These are phyloP conservation scores for Suricata suricatta DNA, from an alignment of 2,113 vertebrate genomes.

Conservation along the genomic window DNA sequence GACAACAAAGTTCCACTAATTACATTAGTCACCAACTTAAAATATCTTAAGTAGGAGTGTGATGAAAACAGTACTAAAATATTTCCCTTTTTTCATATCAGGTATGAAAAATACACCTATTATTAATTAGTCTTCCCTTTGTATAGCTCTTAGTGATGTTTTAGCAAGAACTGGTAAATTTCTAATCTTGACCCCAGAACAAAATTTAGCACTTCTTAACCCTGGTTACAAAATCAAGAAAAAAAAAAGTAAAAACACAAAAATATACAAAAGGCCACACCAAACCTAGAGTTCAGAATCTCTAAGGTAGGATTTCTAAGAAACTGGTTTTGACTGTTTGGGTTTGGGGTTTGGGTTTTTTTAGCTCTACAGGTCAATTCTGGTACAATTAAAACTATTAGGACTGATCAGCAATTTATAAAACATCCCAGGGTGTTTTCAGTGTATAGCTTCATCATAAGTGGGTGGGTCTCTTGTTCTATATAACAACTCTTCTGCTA, in stretches of 20 bases:
- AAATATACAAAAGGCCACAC: not conserved
- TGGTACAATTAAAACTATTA: not conserved
- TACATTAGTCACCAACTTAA: not conserved
- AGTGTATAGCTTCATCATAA: not conserved
- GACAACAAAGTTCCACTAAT: not conserved
- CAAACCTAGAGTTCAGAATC: not conserved
- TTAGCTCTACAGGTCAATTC: not conserved
- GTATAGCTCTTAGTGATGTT: not conserved
- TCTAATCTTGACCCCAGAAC: not conserved
- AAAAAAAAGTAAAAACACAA: not conserved
- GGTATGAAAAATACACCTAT: not conserved
- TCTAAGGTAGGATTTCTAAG: not conserved
- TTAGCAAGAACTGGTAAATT: not conserved
- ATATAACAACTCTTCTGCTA: not conserved
- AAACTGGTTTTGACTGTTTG: not conserved
- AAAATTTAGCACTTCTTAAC: not conserved
- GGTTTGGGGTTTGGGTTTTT: not conserved
- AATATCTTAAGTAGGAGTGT: not conserved
- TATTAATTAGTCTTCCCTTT: not conserved
- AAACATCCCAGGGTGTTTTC: not conserved
- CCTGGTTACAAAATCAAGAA: not conserved
- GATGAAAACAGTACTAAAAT: not conserved
- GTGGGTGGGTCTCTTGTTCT: not conserved
- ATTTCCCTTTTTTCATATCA: constrained; percentile 13
- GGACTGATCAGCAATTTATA: not conserved